Base-by-base conservation (phyloP, 2,113 vertebrate species). In the Leptosomus discolor region DNA sequence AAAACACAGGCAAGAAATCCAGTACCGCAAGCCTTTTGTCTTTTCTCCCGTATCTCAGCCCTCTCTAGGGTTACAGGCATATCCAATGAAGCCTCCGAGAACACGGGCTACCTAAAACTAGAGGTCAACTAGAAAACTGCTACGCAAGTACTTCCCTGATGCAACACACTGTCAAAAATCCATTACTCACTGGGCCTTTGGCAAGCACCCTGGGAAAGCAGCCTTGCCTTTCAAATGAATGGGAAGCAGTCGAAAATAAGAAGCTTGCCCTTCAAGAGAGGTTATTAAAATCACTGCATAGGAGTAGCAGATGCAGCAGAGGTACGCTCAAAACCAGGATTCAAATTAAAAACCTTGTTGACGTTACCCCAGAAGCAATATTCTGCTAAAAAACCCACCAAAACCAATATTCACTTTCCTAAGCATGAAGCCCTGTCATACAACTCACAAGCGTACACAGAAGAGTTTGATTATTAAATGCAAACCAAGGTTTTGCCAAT, bases 181-280 rank as follows among this genome's bases (percentile, higher is more conserved):
- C 94, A 92, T 96, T 96, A 95, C 85, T 96, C 95, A 96, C 79
- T 22, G 46, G 67, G 73, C 54, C 85, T 86, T 65, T 96, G 95
- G 96, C 95, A 97, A 77, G 69, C 60, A 32, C 76, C 30, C 82
- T 64, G 79, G 88, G 85, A 97, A 93, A 96, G 71, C 90, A 92
- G 64, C 60, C 85, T 87, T 92, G 92, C 51, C 67, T 89, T 89
- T 39, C 92, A 88, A 43, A 69, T 73, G 68, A 91, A 81, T 48
- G 79, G 76, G 39, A 91, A 60, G 82, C 36, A 69, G 73, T 15
- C 4, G 2, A 92, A 93, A 88, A 60, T 16, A 17, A 58, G 83
- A 53, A 56, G 64, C 53, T 39, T 68, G 92, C 27, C 96, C 97
- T 97, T 93, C 92, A 89, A 34, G 46, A 78, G 53, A 91, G 85